phyloP scores from a whole-genome alignment of 2,888 invertebrate genomes.

The Itoplectis maculator region DNA sequence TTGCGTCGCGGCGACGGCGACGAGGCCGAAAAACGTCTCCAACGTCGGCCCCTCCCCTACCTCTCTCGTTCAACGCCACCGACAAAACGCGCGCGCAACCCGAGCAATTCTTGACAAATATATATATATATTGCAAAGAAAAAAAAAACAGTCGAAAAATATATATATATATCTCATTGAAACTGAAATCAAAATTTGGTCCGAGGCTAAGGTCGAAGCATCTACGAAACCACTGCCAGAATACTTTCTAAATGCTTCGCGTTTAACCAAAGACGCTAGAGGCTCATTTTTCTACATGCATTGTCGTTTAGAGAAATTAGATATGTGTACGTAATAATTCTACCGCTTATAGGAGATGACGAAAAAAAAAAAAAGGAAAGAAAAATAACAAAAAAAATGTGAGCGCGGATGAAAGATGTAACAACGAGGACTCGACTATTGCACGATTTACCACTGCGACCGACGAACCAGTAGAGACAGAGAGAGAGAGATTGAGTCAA shows the following conservation, averaged over 20 bases:
- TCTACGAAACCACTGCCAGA: conserved; percentile 83
- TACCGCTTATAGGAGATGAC: conserved; percentile 64
- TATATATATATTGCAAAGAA: conserved; percentile 49
- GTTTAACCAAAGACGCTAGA: conserved; percentile 82
- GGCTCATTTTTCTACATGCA: conserved; percentile 84
- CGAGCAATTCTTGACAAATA: conserved; percentile 55
- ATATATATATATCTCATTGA: conserved; percentile 68
- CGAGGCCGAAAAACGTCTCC: conserved; percentile 17
- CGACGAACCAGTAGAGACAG: conserved; percentile 19
- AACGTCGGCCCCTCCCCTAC: conserved; percentile 24
- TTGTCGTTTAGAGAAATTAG: conserved; percentile 76
- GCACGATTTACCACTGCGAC: conserved; percentile 39
- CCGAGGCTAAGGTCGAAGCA: conserved; percentile 82
- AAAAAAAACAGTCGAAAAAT: too few species aligned
- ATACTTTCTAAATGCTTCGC: conserved; percentile 83
- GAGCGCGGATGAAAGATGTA: conserved; percentile 10
- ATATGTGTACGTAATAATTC: conserved; percentile 61
- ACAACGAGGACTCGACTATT: conserved; percentile 48
- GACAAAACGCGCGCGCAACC: conserved; percentile 49
- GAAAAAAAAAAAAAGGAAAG: conserved; percentile 26
- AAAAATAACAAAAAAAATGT: conserved; percentile 15
- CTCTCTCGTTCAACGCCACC: conserved; percentile 58
- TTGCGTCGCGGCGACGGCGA: conserved; percentile 15
- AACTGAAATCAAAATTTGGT: conserved; percentile 81
- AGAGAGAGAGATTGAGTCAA: conserved; percentile 48